These are phyloP conservation scores for Tympanuchus pallidicinctus DNA, from an alignment of 2,113 vertebrate genomes.

Conservation along the genomic window DNA sequence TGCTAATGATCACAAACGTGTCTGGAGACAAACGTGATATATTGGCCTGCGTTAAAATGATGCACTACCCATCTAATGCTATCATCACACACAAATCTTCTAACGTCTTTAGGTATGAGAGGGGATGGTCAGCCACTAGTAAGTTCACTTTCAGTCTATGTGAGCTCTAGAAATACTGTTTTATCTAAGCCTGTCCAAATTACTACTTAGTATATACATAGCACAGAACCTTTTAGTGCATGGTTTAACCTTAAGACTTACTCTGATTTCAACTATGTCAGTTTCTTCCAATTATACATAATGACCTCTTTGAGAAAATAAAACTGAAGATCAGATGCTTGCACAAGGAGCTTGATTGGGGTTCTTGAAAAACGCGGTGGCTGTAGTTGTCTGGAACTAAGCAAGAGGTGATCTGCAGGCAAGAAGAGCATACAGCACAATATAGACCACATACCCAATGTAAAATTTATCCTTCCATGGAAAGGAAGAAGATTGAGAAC, in stretches of 20 bases:
- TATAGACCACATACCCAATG: background rate
- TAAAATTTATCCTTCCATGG: background rate
- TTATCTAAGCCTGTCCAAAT: background rate
- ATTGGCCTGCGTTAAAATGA: background rate
- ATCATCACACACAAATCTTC: background rate
- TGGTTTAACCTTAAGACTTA: background rate
- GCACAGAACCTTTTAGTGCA: rapidly evolving
- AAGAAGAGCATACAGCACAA: background rate
- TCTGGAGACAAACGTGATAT: background rate
- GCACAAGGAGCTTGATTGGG: background rate
- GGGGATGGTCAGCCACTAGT: background rate
- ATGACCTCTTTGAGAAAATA: background rate
- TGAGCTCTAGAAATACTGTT: background rate
- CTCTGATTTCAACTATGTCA: background rate
- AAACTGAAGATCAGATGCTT: background rate
- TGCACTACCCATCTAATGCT: background rate
- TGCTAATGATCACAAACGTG: background rate
- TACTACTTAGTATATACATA: background rate
- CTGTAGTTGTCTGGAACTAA: background rate
- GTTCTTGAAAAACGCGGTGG: background rate
- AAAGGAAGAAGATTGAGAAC: background rate
- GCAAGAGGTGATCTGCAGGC: background rate
- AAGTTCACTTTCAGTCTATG: rapidly evolving
- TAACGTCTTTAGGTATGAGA: background rate
- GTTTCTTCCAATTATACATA: background rate